phyloP scores from a whole-genome alignment of 2,888 invertebrate species.

The Parthenolecanium corni region DNA sequence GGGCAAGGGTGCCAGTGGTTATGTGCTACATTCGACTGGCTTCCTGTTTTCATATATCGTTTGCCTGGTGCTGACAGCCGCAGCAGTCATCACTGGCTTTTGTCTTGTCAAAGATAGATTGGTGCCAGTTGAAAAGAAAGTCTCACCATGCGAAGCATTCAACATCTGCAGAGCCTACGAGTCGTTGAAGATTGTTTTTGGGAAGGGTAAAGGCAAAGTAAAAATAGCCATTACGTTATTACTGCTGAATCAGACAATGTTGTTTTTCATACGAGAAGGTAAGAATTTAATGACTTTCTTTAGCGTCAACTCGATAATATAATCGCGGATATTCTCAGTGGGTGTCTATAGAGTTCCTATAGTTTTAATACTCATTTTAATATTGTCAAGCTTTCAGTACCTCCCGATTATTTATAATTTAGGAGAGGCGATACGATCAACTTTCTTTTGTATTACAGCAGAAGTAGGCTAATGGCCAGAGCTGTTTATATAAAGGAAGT shows the following conservation, averaged over 20 bases:
- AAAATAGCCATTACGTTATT: not conserved
- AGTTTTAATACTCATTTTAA: too few relatives aligned
- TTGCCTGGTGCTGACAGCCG: not conserved
- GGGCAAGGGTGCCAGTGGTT: not conserved
- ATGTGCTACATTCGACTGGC: not conserved
- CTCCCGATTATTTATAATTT: too few relatives aligned
- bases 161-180: not conserved
- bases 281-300: too few relatives aligned
- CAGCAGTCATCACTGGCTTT: not conserved
- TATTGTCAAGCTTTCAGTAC: too few relatives aligned
- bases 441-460: too few relatives aligned
- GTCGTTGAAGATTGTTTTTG: not conserved
- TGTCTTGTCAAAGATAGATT: not conserved
- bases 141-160: not conserved
- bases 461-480: too few relatives aligned
- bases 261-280: not conserved
- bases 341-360: too few relatives aligned
- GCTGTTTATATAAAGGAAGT: too few relatives aligned
- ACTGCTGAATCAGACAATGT: not conserved
- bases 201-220: not conserved
- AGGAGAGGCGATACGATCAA: too few relatives aligned
- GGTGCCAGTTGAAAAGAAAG: not conserved
- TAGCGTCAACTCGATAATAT: too few relatives aligned
- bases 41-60: slow-evolving; percentile 5
- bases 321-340: too few relatives aligned